A percentile compares a stretch with the other conserved stretches of the same genome.
Conservation (phyloP, 2,888 invertebrate species). For the Ennomos quercinarius region DNA sequence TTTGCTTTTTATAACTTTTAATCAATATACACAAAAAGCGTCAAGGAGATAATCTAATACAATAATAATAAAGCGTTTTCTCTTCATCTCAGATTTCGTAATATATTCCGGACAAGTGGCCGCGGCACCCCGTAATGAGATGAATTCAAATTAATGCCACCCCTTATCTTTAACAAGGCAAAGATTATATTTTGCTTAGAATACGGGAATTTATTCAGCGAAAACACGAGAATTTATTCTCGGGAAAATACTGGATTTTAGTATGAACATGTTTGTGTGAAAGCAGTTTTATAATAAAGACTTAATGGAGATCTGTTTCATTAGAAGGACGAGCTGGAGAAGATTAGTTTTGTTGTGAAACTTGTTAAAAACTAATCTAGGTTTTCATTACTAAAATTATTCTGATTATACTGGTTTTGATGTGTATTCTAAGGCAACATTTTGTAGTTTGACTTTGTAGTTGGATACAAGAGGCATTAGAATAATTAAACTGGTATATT, state of each 20-base stretch:
- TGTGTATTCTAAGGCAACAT: background rate
- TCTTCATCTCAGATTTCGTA: slow-evolving; percentile 54
- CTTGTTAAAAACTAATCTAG: slow-evolving; percentile 3
- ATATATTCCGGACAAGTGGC: slow-evolving; percentile 61
- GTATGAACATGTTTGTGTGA: slow-evolving; percentile 32
- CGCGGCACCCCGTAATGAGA: slow-evolving; percentile 58
- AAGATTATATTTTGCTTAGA: slow-evolving; percentile 61
- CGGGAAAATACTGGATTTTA: slow-evolving; percentile 44
- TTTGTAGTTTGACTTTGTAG: background rate
- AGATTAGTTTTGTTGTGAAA: slow-evolving; percentile 9
- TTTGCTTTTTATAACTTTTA: background rate
- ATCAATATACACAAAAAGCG: background rate
- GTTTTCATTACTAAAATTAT: background rate
- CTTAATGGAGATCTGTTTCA: slow-evolving; percentile 5
- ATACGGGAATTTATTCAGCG: slow-evolving; percentile 57
- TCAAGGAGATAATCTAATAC: background rate
- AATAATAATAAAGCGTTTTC: slow-evolving; percentile 56
- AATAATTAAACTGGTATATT: no score
- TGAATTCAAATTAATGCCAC: slow-evolving; percentile 63
- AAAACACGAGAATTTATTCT: slow-evolving; percentile 44
- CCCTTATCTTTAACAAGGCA: slow-evolving; percentile 60
- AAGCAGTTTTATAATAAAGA: slow-evolving; percentile 12
- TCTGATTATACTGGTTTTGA: background rate
- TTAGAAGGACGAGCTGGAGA: slow-evolving; percentile 11
- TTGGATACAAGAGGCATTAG: no score